These are phyloP conservation scores for Homarus americanus DNA, from an alignment of 1,140 invertebrate species.

Conservation along the genomic window DNA sequence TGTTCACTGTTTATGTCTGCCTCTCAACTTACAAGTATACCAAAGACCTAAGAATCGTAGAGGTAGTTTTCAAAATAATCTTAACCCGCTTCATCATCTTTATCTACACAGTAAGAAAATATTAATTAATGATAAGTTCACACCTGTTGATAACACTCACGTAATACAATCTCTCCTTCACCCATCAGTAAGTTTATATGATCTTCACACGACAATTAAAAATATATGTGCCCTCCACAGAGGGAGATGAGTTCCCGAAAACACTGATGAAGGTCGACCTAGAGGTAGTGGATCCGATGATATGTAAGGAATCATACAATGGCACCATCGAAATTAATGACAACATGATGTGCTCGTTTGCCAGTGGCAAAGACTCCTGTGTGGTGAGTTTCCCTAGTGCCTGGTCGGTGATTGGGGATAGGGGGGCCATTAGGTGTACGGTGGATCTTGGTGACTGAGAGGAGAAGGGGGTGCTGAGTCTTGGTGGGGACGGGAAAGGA, in stretches of 20 bases:
- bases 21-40: too few relatives aligned
- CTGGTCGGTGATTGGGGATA: background rate
- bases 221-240: background rate
- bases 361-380: constrained; percentile 1
- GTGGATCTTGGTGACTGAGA: too few relatives aligned
- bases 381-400: background rate
- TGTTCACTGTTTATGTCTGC: too few relatives aligned
- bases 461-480: too few relatives aligned
- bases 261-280: background rate
- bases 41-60: too few relatives aligned
- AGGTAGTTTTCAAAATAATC: too few relatives aligned
- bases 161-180: background rate
- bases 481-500: too few relatives aligned
- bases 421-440: too few relatives aligned
- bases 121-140: too few relatives aligned
- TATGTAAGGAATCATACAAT: background rate
- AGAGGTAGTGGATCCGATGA: background rate
- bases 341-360: background rate
- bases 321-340: background rate
- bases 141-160: background rate
- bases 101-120: too few relatives aligned
- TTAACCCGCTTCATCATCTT: too few relatives aligned
- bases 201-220: background rate
- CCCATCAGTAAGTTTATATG: background rate
- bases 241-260: background rate